Conservation (phyloP, 2,113 vertebrate genomes). For the Xenus cinereus region DNA sequence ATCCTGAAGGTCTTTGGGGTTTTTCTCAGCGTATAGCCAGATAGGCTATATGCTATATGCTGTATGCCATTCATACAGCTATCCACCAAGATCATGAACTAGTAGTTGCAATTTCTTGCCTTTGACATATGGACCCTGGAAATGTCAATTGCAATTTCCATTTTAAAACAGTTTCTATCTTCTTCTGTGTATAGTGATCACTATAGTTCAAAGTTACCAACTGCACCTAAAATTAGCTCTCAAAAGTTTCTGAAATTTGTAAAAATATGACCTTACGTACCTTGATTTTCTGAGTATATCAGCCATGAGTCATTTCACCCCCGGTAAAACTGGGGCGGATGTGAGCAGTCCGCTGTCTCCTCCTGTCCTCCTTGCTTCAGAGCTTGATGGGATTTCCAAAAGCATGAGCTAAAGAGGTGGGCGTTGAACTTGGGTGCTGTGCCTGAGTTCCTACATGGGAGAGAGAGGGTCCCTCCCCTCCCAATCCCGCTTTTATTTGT, state of each 20-base stretch:
- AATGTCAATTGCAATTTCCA: neutral
- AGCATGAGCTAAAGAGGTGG: neutral
- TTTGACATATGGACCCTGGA: neutral
- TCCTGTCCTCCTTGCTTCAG: neutral
- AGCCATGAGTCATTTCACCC: neutral
- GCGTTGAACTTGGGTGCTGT: neutral
- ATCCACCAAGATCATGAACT: neutral
- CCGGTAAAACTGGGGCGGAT: neutral
- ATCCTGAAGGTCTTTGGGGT: neutral
- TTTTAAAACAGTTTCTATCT: neutral
- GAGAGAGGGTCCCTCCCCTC: neutral
- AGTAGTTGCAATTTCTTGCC: neutral
- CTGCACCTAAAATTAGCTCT: neutral
- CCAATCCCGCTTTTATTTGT: neutral
- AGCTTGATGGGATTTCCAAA: neutral
- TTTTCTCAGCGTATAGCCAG: neutral
- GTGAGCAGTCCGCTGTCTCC: accelerated
- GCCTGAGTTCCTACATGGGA: neutral
- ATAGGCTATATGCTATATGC: too few species aligned
- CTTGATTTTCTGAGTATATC: neutral
- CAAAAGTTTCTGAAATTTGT: neutral
- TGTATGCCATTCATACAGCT: neutral
- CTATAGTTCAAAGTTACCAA: neutral
- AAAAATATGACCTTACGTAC: neutral
- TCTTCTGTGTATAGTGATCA: neutral